Percentiles rank a stretch among this genome's conserved stretches.
Evolutionary conservation across 2,113 vertebrate species (phyloP).

Genomic region (Ahaetulla prasina): DNA sequence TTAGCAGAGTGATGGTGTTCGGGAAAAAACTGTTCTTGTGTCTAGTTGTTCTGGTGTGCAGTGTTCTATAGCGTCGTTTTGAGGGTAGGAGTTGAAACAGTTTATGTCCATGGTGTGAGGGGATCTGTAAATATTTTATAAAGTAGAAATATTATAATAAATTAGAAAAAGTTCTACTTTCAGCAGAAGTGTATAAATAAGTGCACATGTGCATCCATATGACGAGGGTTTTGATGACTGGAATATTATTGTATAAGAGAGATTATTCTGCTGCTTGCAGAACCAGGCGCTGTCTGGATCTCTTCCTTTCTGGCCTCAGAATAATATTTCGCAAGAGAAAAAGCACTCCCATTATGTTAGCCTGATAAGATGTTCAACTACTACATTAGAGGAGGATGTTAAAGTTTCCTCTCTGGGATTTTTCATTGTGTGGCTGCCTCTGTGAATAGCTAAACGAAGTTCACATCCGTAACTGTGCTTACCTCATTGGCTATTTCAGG

Average conservation of each 20-base stretch:
- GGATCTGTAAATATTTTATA: no score
- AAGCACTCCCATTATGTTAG: conserved; percentile 19
- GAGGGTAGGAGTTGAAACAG: no score
- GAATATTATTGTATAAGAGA: background rate
- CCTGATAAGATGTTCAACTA: conserved; percentile 34
- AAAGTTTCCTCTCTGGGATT: conserved; percentile 63
- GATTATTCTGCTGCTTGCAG: background rate
- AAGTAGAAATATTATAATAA: no score
- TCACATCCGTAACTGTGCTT: conserved; percentile 57
- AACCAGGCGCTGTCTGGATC: conserved; percentile 17
- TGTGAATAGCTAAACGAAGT: conserved; percentile 45
- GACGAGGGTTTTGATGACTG: background rate
- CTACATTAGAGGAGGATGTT: conserved; percentile 58
- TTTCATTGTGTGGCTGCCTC: conserved; percentile 46
- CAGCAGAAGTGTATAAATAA: background rate
- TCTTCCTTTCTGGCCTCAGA: conserved; percentile 23
- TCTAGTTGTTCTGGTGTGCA: no score
- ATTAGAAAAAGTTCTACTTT: background rate
- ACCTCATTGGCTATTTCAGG: conserved; percentile 53
- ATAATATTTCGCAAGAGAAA: conserved; percentile 54
- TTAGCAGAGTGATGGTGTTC: no score
- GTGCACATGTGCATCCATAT: background rate
- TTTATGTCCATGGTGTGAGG: no score
- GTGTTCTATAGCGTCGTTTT: no score
- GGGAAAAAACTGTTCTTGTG: no score